A percentile compares a stretch with the other conserved stretches of the same genome.
Evolutionary conservation across 2,113 vertebrate species (phyloP).

Genomic region (Phainopepla nitens): DNA sequence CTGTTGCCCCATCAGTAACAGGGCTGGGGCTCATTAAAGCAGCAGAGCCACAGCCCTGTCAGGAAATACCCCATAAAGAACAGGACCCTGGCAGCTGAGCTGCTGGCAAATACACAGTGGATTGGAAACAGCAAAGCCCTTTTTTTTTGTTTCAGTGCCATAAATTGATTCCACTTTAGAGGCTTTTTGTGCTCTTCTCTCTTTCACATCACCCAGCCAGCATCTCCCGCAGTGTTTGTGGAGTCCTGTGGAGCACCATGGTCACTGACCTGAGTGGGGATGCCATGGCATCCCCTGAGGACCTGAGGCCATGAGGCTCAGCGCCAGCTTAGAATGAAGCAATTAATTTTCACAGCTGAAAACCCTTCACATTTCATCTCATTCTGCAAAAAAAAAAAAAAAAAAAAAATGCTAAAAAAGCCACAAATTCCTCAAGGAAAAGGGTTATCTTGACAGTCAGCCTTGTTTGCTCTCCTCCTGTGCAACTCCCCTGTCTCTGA

Average conservation of each 20-base stretch:
- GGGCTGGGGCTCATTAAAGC: neutral
- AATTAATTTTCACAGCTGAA: neutral
- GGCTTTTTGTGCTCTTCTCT: neutral
- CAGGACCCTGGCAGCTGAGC: neutral
- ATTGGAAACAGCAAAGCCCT: neutral
- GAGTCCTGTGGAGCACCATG: rapidly evolving
- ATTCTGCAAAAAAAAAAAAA: neutral
- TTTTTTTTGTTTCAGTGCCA: neutral
- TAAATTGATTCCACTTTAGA: neutral
- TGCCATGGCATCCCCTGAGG: neutral
- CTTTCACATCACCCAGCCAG: neutral
- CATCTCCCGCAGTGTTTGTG: rapidly evolving
- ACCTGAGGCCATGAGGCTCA: neutral
- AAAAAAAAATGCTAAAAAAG: neutral
- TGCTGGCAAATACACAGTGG: neutral
- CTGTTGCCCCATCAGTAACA: neutral
- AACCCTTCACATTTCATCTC: neutral
- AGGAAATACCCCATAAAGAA: neutral
- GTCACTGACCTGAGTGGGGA: rapidly evolving
- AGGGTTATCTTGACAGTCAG: neutral
- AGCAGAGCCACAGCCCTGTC: neutral
- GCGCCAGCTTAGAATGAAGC: neutral
- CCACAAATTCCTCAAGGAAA: neutral
- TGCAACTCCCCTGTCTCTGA: neutral
- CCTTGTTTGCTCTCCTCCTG: neutral